These are phyloP conservation scores for Rhagoletis pomonella DNA, from an alignment of 1,140 invertebrate genomes.

Conservation along the genomic window DNA sequence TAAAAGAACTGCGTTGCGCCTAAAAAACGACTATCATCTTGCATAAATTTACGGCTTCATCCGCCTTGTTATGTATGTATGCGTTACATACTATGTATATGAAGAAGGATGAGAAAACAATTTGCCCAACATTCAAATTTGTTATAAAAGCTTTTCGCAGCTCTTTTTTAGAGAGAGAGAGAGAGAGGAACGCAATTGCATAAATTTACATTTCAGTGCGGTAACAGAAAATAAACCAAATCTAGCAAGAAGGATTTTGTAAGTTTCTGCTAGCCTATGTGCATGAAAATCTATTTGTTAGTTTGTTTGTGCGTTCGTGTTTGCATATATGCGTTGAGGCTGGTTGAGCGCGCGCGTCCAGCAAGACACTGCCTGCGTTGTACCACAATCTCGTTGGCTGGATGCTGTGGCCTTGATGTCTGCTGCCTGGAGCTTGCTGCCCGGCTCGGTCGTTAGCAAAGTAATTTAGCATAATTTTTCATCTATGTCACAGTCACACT, in stretches of 20 bases:
- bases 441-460: conserved; percentile 1
- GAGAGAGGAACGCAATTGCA: not conserved
- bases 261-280: not conserved
- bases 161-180: not conserved
- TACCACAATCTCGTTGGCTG: not conserved
- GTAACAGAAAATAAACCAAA: not conserved
- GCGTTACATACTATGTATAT: not conserved
- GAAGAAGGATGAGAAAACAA: conserved; percentile 44
- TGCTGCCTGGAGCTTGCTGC: not conserved
- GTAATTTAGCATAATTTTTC: conserved; percentile 43
- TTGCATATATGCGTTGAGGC: not conserved
- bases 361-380: not conserved
- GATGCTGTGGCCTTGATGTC: not conserved
- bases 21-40: conserved; percentile 19
- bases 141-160: conserved; percentile 11
- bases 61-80: not conserved
- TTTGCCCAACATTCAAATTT: conserved; percentile 48
- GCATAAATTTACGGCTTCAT: not conserved
- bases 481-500: conserved; percentile 50
- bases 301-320: not conserved
- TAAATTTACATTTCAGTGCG: conserved; percentile 8
- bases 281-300: not conserved
- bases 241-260: not conserved
- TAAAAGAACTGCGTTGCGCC: not conserved
- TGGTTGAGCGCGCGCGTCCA: not conserved